These are phyloP conservation scores for Clitarchus hookeri DNA, from an alignment of 2,888 invertebrate species.

Conservation along the genomic window DNA sequence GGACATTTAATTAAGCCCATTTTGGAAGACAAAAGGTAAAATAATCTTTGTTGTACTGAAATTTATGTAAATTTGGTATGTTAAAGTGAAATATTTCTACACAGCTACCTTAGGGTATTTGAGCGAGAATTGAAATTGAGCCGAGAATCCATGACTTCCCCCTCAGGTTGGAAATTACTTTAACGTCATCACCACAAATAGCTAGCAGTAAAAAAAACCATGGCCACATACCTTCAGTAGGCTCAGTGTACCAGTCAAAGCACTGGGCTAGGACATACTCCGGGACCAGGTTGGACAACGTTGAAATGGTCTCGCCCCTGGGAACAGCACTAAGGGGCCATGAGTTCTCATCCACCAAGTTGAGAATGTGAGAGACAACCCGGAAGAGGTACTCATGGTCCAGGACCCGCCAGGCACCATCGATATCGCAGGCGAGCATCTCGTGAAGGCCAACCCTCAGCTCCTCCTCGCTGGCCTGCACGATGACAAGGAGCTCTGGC, in stretches of 20 bases:
- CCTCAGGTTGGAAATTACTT: no score
- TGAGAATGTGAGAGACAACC: slow-evolving; percentile 77
- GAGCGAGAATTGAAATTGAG: no score
- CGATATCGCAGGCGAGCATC: slow-evolving; percentile 70
- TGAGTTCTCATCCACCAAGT: slow-evolving; percentile 82
- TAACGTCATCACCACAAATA: no score
- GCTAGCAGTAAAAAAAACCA: no score
- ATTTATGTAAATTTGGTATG: no score
- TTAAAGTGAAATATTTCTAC: no score
- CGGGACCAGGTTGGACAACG: slow-evolving; percentile 75
- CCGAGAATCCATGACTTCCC: no score
- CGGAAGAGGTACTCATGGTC: slow-evolving; percentile 72
- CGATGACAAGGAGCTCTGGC: slow-evolving; percentile 66
- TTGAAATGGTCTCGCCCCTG: slow-evolving; percentile 67
- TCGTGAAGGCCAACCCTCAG: slow-evolving; percentile 66
- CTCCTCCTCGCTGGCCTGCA: slow-evolving; percentile 82
- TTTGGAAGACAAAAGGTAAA: no score
- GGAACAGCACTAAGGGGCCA: slow-evolving; percentile 77
- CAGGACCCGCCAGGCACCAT: slow-evolving; percentile 62
- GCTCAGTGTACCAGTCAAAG: slow-evolving; percentile 71
- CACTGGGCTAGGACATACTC: slow-evolving; percentile 66
- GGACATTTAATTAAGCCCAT: no score
- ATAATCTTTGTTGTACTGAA: no score
- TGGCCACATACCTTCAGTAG: slow-evolving; percentile 53
- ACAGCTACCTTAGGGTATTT: no score